Conservation (phyloP, 2,888 invertebrate genomes). For the Incurvaria masculella region DNA sequence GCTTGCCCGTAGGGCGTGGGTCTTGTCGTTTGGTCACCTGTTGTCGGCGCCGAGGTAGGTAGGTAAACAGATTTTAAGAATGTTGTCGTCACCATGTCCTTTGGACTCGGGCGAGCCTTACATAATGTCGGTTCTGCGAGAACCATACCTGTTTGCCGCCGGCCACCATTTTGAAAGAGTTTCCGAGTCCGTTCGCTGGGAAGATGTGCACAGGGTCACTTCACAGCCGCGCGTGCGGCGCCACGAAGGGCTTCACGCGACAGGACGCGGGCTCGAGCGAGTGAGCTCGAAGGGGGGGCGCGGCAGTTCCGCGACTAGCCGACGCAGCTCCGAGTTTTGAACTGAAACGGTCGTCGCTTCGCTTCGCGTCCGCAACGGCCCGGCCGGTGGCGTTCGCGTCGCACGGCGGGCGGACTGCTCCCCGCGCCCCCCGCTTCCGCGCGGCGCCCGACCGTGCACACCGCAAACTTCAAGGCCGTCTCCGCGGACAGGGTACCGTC, state of each 20-base stretch:
- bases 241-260: neutral
- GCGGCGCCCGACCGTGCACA: constrained; percentile 22
- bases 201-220: constrained; percentile 3
- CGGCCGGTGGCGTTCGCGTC: constrained; percentile 1
- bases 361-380: constrained; percentile 16
- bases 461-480: constrained; percentile 17
- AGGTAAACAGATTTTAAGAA: neutral
- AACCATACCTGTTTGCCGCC: constrained; percentile 51
- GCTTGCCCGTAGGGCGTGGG: no score
- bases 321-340: constrained; percentile 50
- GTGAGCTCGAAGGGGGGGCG: constrained; percentile 25
- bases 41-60: neutral
- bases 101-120: neutral
- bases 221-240: constrained; percentile 6
- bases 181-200: constrained; percentile 23
- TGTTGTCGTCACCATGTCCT: neutral
- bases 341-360: constrained; percentile 33
- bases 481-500: no score
- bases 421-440: neutral
- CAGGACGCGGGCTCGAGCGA: constrained; percentile 13
- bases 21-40: neutral
- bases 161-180: constrained; percentile 45
- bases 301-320: constrained; percentile 44
- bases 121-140: neutral
- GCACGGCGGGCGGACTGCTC: neutral